phyloP scores from a whole-genome alignment of 2,888 invertebrate genomes.

The Tipula confusa region DNA sequence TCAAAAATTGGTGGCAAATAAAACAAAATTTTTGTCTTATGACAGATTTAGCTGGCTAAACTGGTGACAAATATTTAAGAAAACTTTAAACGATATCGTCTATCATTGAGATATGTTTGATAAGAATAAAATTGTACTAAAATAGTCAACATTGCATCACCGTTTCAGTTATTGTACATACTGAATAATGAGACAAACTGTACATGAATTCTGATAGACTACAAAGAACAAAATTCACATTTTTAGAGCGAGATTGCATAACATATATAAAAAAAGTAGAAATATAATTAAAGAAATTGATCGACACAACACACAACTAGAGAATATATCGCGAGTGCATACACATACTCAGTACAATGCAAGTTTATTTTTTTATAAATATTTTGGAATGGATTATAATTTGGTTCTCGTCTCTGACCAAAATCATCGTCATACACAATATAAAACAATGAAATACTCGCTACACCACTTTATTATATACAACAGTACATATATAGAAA shows the following conservation, averaged over 20 bases:
- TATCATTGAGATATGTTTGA: too few species aligned
- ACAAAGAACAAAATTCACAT: not conserved
- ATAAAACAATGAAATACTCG: constrained; percentile 14
- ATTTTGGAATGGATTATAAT: not conserved
- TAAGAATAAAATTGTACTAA: too few species aligned
- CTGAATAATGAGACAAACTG: too few species aligned
- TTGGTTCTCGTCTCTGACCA: not conserved
- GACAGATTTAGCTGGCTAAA: too few species aligned
- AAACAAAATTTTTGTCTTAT: too few species aligned
- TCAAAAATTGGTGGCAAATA: too few species aligned
- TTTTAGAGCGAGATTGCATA: not conserved
- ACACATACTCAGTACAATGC: not conserved
- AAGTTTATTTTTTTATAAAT: not conserved
- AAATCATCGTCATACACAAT: not conserved
- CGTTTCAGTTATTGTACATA: too few species aligned
- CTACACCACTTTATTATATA: not conserved
- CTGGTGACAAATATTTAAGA: too few species aligned
- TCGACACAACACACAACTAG: not conserved
- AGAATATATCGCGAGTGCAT: not conserved
- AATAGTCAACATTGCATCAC: too few species aligned
- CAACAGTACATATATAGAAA: not conserved
- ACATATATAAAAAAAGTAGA: not conserved
- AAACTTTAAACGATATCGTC: too few species aligned
- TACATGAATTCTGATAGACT: not conserved
- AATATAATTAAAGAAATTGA: not conserved